Conservation (phyloP, 2,113 vertebrate species). For the Eptatretus burgeri region DNA sequence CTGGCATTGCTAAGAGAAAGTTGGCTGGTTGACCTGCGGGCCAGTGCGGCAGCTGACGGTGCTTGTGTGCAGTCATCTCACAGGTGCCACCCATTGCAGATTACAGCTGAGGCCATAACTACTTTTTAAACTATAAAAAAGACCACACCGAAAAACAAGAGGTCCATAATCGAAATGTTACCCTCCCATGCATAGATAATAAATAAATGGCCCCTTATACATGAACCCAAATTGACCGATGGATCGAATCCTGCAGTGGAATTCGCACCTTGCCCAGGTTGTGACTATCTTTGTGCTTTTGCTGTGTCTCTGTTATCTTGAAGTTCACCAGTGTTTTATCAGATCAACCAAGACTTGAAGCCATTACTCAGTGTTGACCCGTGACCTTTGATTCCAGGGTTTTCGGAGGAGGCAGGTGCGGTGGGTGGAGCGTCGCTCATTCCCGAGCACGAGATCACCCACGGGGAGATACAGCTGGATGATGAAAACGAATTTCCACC, state of each 20-base stretch:
- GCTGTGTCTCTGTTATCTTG: background rate
- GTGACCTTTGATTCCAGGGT: constrained; percentile 25
- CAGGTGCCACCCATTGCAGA: no score
- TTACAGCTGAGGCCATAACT: no score
- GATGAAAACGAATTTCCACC: constrained; percentile 94
- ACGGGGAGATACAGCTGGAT: constrained; percentile 31
- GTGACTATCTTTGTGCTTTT: background rate
- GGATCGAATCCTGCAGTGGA: background rate
- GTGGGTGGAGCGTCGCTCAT: constrained; percentile 34
- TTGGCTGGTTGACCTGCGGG: no score
- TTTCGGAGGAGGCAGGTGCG: constrained; percentile 59
- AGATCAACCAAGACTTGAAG: background rate
- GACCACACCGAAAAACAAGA: no score
- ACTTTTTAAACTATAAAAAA: no score
- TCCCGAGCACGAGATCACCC: constrained; percentile 50
- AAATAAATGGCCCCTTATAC: background rate
- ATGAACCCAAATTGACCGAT: background rate
- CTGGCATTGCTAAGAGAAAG: no score
- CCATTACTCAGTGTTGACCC: background rate
- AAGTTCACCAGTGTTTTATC: background rate
- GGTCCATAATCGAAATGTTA: no score
- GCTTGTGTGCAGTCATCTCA: no score
- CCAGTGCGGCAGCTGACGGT: no score
- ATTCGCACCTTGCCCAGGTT: background rate
- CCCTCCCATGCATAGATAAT: no score